Base-by-base conservation (phyloP, 2,888 invertebrate genomes). In the Aplocera efformata region DNA sequence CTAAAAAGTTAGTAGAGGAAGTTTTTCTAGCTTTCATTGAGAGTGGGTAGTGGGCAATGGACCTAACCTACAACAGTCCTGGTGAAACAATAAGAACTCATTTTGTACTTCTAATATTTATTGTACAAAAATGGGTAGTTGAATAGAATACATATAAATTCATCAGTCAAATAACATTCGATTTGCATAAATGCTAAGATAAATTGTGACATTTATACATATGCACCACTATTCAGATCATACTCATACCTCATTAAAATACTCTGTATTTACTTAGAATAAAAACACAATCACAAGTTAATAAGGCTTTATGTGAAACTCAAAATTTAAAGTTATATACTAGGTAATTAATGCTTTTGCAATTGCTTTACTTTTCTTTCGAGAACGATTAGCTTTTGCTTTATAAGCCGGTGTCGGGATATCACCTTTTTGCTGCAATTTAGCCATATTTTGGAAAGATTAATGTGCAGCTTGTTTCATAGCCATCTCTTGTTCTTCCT, bases 401-500 rank as follows among this genome's bases (percentile, higher is more conserved):
- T 56, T 63, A 57, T 59, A 64, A 71, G 67, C 69, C 63, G 13
- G 7, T 39, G 34, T 6, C 13, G 13, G 10, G 23, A 31, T 10
- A 40, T 41, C 36, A 35, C 27, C 30, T 28, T 25, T 10, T 26
- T 28, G 10, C 10, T n/a, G 29, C 10, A 10, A 23, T 35, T 9
- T 9, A 34, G 3, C n/a, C 23, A 56, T 43, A 56, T 43, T 50
- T 40, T 35, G 50, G 49, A 48, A 52, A 50, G 40, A 50, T 72
- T 77, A 77, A 64, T 81, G 69, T 51, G 81, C 81, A 52, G 67
- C 67, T 76, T 83, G 70, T 57, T 86, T 81, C n/a, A 22, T 26
- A 8, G 26, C 32, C 32, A 17, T 17, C 36, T 35, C 45, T n/a
- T 39, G 40, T 30, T 45, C 90, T 66, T 93, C 92, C 65, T 94